Conservation (phyloP, 1,140 invertebrate species). For the Heliconius eleuchia region DNA sequence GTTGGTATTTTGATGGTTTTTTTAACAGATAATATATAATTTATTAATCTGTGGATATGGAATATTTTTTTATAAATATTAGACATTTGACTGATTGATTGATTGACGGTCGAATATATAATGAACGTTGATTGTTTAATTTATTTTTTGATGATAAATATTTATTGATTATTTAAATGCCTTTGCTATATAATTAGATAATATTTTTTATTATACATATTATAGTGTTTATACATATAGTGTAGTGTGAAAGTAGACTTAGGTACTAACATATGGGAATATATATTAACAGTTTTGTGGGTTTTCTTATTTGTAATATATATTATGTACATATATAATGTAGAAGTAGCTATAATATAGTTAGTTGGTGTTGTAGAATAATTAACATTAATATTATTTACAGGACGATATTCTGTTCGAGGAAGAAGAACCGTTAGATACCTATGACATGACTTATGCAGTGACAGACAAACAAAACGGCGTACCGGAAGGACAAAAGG, state of each 20-base stretch:
- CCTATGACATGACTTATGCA: slow-evolving; percentile 57
- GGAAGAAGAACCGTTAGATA: slow-evolving; percentile 78
- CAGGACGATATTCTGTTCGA: slow-evolving; percentile 78
- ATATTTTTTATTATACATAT: background rate
- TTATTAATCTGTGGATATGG: background rate
- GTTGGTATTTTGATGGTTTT: no score
- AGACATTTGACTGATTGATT: background rate
- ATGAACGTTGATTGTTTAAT: background rate
- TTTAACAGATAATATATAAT: no score
- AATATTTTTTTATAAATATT: background rate
- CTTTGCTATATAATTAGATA: no score
- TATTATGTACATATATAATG: background rate
- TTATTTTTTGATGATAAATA: background rate
- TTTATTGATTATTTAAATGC: background rate
- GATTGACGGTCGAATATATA: background rate
- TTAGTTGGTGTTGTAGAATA: background rate
- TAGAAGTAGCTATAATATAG: background rate
- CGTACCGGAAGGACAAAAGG: slow-evolving; percentile 44
- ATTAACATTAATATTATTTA: slow-evolving; percentile 42
- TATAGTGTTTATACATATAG: background rate
- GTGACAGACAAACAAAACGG: slow-evolving; percentile 42
- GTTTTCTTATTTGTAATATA: background rate
- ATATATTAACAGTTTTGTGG: background rate
- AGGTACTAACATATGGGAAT: background rate
- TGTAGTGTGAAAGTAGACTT: background rate